Percentiles rank a stretch among this genome's conserved stretches.
Evolutionary conservation across 2,888 invertebrate genomes (phyloP).

Genomic region (Lepidochitona cinerea): DNA sequence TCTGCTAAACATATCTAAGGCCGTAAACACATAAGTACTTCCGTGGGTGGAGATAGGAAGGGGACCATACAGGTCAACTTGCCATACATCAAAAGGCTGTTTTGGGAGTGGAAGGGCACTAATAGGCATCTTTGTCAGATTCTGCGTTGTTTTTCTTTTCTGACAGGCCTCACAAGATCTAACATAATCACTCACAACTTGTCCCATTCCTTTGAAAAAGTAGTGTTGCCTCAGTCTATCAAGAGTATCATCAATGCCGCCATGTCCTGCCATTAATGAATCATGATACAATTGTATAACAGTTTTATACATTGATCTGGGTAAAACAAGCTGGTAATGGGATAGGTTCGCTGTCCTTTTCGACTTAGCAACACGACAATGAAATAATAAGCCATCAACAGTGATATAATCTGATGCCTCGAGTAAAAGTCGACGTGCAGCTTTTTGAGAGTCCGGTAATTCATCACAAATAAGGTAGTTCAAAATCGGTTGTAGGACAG

Average conservation of each 20-base stretch:
- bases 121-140: neutral
- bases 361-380: constrained; percentile 13
- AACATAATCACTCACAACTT: constrained; percentile 2
- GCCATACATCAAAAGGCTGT: neutral
- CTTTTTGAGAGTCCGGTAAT: constrained; percentile 26
- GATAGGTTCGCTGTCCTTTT: constrained; percentile 6
- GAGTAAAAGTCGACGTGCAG: constrained; percentile 16
- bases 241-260: constrained; percentile 10
- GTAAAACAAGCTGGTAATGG: constrained; percentile 14
- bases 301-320: neutral
- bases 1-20: neutral
- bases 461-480: constrained; percentile 7
- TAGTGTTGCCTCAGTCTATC: constrained; percentile 12
- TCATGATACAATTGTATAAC: constrained; percentile 6
- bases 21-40: neutral
- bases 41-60: neutral
- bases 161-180: constrained; percentile 10
- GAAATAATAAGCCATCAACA: constrained; percentile 7
- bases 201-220: neutral
- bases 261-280: constrained; percentile 15
- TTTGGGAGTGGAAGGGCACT: neutral
- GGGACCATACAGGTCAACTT: neutral
- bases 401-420: neutral
- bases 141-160: neutral
- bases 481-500: constrained; percentile 15